Percentiles rank a stretch among this genome's conserved stretches.
Conservation (phyloP, 1,140 invertebrate species). For the Samia ricini region DNA sequence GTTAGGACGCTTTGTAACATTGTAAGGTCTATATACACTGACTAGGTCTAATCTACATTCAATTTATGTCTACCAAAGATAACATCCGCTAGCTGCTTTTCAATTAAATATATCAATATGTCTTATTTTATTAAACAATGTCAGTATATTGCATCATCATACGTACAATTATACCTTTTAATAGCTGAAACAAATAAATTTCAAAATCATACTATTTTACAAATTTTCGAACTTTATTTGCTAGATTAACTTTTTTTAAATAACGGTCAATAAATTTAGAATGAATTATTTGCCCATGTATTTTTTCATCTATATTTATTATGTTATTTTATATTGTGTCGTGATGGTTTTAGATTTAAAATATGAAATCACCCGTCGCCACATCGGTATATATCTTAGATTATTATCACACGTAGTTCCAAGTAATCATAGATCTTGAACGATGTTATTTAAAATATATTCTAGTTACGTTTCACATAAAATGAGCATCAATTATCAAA, state of each 20-base stretch:
- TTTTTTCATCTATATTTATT: neutral
- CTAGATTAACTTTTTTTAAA: too few relatives aligned
- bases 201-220: too few relatives aligned
- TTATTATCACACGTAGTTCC: neutral
- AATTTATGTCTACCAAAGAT: conserved; percentile 28
- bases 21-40: neutral
- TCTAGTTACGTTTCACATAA: too few relatives aligned
- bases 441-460: neutral
- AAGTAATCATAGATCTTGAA: neutral
- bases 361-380: neutral
- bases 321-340: neutral
- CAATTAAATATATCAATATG: conserved; percentile 37
- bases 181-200: too few relatives aligned
- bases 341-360: neutral
- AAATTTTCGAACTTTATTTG: too few relatives aligned
- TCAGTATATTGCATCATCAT: neutral
- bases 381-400: neutral
- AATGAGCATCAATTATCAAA: too few relatives aligned
- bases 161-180: too few relatives aligned
- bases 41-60: conserved; percentile 20
- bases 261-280: neutral
- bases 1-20: neutral
- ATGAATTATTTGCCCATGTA: neutral
- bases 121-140: conserved; percentile 8
- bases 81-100: conserved; percentile 38